These are phyloP conservation scores for Xiphias gladius DNA, from an alignment of 2,113 vertebrate genomes.

Conservation along the genomic window DNA sequence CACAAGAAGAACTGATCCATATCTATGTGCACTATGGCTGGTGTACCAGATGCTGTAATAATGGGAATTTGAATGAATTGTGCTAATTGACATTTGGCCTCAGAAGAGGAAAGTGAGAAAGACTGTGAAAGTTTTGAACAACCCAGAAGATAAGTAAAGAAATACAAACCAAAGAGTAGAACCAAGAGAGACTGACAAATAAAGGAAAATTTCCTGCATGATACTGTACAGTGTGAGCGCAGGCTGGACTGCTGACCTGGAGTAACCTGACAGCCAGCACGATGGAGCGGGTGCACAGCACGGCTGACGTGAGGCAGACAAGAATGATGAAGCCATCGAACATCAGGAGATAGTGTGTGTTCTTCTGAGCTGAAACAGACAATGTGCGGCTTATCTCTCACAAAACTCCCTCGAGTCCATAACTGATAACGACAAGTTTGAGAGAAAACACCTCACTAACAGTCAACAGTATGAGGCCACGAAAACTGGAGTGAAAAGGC, in stretches of 20 bases:
- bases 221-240: not conserved
- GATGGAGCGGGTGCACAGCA: conserved; percentile 93
- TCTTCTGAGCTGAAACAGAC: conserved; percentile 89
- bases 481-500: not conserved
- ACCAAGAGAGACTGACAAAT: not conserved
- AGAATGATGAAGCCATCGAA: conserved; percentile 94
- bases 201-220: not conserved
- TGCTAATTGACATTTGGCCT: not conserved
- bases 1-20: not conserved
- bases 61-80: not conserved
- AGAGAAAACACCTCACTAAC: conserved; percentile 31
- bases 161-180: not conserved
- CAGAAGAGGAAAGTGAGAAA: not conserved
- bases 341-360: conserved; percentile 89
- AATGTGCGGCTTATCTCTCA: conserved; percentile 57
- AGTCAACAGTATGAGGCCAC: not conserved
- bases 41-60: not conserved
- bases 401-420: conserved; percentile 17
- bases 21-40: not conserved
- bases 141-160: not conserved
- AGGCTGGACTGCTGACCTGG: conserved; percentile 83
- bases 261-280: conserved; percentile 90
- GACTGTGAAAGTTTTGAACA: not conserved
- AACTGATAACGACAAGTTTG: conserved; percentile 39
- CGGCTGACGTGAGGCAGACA: conserved; percentile 90